These are phyloP conservation scores for Heliconius hewitsoni DNA, from an alignment of 1,140 invertebrate species.

Conservation along the genomic window DNA sequence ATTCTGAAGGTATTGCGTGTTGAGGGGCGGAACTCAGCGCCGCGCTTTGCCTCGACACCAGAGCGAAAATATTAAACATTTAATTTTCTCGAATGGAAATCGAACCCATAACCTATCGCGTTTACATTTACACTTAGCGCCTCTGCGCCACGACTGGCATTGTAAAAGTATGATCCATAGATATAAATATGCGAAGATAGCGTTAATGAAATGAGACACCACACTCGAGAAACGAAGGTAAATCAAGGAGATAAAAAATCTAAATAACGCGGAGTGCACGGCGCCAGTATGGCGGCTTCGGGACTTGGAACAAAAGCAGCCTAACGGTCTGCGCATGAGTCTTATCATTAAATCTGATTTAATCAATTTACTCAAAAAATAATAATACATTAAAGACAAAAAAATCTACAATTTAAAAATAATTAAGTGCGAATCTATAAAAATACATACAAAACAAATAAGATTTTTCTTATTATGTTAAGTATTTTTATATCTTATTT, in stretches of 20 bases:
- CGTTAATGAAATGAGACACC: slow-evolving; percentile 21
- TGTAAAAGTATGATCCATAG: slow-evolving; percentile 2
- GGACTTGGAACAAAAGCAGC: slow-evolving; percentile 54
- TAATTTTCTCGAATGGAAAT: too few species aligned
- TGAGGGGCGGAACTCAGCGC: too few species aligned
- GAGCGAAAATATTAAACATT: too few species aligned
- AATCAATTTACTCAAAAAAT: not conserved
- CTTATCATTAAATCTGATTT: slow-evolving; percentile 5
- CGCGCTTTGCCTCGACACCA: too few species aligned
- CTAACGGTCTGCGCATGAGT: slow-evolving; percentile 53
- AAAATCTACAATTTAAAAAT: not conserved
- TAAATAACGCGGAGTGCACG: slow-evolving; percentile 45
- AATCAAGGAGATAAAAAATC: slow-evolving; percentile 42
- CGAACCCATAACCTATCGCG: too few species aligned
- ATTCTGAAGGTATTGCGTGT: too few species aligned
- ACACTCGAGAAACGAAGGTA: slow-evolving; percentile 13
- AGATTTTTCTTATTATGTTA: not conserved
- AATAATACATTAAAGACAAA: not conserved
- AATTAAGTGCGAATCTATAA: too few species aligned
- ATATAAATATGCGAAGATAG: slow-evolving; percentile 16
- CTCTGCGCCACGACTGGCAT: not conserved
- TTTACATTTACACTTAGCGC: too few species aligned
- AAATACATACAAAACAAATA: not conserved
- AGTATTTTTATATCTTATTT: not conserved
- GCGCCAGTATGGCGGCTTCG: slow-evolving; percentile 52